Conservation (phyloP, 2,797 vertebrate genomes). For the Taeniopygia guttata region DNA sequence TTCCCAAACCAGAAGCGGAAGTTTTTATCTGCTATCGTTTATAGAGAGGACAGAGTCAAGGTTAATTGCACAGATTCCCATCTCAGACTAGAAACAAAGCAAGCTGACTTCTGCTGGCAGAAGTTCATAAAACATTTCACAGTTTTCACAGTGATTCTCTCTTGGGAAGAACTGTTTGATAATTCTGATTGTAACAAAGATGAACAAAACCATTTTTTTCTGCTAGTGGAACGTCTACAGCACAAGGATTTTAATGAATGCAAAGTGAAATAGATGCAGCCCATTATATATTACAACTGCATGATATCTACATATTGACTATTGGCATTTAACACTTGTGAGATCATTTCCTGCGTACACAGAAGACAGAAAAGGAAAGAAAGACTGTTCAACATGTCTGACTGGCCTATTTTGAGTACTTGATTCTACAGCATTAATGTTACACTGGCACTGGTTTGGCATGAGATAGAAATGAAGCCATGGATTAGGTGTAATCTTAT, state of each 20-base stretch:
- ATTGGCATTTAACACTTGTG: not conserved
- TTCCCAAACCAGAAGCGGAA: not conserved
- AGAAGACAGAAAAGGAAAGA: not conserved
- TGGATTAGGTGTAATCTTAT: not conserved
- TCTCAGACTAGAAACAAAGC: not conserved
- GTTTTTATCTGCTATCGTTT: not conserved
- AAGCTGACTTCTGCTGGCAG: not conserved
- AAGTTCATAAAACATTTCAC: constrained; percentile 1
- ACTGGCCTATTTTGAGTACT: not conserved
- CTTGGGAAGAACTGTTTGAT: not conserved
- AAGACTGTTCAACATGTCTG: not conserved
- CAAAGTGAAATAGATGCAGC: not conserved
- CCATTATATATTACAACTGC: not conserved
- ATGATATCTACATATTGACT: not conserved
- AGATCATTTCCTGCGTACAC: not conserved
- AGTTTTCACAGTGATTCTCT: not conserved
- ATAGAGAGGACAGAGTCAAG: not conserved
- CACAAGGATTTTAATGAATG: not conserved
- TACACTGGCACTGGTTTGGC: not conserved
- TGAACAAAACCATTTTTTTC: not conserved
- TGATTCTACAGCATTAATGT: not conserved
- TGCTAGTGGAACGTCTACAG: not conserved
- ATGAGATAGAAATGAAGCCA: not conserved
- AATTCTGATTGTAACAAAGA: not conserved
- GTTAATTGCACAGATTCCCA: constrained; percentile 15